Evolutionary conservation across 2,113 vertebrate species (phyloP).

Genomic region (Anas platyrhynchos): DNA sequence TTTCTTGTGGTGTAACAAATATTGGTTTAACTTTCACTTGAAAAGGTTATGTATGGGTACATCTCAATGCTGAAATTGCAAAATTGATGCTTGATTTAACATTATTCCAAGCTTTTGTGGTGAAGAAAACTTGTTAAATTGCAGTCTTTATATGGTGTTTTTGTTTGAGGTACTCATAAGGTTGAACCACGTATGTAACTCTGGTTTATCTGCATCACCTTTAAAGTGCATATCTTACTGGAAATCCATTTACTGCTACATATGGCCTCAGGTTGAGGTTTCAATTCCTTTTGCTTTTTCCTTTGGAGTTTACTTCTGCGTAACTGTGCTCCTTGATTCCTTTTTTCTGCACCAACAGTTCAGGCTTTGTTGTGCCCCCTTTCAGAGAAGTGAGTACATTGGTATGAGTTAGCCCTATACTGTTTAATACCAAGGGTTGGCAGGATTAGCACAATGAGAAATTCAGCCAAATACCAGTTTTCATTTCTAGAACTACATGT

Average conservation of each 20-base stretch:
- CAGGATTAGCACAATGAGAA: neutral
- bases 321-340: neutral
- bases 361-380: neutral
- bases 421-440: neutral
- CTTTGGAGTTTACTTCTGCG: neutral
- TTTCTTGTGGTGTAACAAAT: rapidly evolving
- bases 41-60: rapidly evolving
- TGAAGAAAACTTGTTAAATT: neutral
- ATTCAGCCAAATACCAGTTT: neutral
- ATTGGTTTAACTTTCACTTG: neutral
- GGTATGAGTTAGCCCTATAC: neutral
- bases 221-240: neutral
- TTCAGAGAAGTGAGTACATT: neutral
- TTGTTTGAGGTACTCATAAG: neutral
- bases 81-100: neutral
- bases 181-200: neutral
- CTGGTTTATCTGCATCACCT: neutral
- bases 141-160: rapidly evolving
- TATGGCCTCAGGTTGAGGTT: neutral
- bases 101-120: neutral
- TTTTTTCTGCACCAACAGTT: neutral
- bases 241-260: neutral
- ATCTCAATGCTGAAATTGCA: neutral
- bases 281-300: neutral
- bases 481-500: neutral